Evolutionary conservation across 1,140 invertebrate genomes (phyloP), one percentile per base, ranked within the genome.

Genomic region (Dryas iulia): DNA sequence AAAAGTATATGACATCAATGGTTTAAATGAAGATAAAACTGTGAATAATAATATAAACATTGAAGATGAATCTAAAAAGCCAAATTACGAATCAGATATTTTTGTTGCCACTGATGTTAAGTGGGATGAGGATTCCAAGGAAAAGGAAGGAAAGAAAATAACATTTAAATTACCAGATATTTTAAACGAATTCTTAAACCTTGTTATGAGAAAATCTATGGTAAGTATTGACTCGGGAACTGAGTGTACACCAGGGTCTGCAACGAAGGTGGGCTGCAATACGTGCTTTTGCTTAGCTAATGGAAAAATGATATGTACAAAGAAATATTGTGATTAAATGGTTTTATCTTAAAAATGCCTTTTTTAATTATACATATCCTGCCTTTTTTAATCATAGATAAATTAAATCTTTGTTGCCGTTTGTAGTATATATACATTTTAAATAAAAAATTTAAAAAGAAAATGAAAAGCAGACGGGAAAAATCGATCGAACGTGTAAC

Each of bases 201-300:
- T 81, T 33, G 72, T 68, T 2, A 26, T 78, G n/a, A 75, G 82
- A 31, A 82, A 78, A 67, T 81, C 80, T 0, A 75, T 79, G 77
- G 64, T 89, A 1, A 76, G 71, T 3, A 18, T 86, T 2, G 62
- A 71, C 24, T 56, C 66, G 4, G 47, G 59, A 6, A 69, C 33
- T 21, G 58, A 79, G 1, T 89, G 86, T 58, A 62, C 24, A 2
- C 82, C 80, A 1, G 83, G 82, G 0, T 65, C 28, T 1, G 70
- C 61, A 24, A 57, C 71, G 1, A 59, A 11, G 1, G 59, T 71
- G 1, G 53, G 70, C 12, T 89, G 86, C 53, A 87, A 89, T 60
- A 76, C 64, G 2, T 89, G 84, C 35, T 86, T 77, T 60, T 89
- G 86, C 60, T 69, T 89, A 70, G 79, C 74, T 33, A 89, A 87